A percentile compares a stretch with the other conserved stretches of the same genome.
These are phyloP conservation scores for Dastarcus helophoroides DNA, from an alignment of 2,888 invertebrate genomes.

Conservation along the genomic window DNA sequence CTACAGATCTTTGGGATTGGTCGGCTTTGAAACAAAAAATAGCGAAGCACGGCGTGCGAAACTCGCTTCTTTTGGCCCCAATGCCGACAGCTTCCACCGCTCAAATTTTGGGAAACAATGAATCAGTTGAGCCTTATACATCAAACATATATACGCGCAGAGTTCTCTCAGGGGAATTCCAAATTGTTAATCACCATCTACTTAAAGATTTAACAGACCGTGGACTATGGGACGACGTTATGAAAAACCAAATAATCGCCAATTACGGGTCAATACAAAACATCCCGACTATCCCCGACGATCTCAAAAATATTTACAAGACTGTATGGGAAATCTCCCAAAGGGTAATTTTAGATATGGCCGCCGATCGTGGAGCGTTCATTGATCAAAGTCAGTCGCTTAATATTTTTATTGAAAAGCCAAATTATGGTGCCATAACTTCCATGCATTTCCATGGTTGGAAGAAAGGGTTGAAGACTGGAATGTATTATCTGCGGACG, in stretches of 20 bases:
- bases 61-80: constrained; percentile 48
- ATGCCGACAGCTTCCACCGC: constrained; percentile 58
- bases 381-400: constrained; percentile 55
- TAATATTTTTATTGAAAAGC: constrained; percentile 53
- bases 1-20: constrained; percentile 56
- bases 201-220: constrained; percentile 46
- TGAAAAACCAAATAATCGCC: constrained; percentile 46
- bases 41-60: constrained; percentile 46
- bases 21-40: constrained; percentile 39
- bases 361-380: constrained; percentile 50
- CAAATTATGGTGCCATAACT: constrained; percentile 84
- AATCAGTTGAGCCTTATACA: constrained; percentile 52
- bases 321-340: constrained; percentile 50
- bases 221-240: constrained; percentile 45
- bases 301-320: constrained; percentile 42
- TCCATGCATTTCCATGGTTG: constrained; percentile 99
- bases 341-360: constrained; percentile 46
- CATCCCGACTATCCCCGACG: constrained; percentile 39
- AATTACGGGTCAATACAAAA: constrained; percentile 45
- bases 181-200: constrained; percentile 50
- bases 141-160: constrained; percentile 50
- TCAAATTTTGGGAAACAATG: constrained; percentile 55
- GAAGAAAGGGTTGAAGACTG: constrained; percentile 94
- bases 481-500: constrained; percentile 95
- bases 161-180: constrained; percentile 48